Base-by-base conservation (phyloP, 2,888 invertebrate species). In the Monopis laevigella region DNA sequence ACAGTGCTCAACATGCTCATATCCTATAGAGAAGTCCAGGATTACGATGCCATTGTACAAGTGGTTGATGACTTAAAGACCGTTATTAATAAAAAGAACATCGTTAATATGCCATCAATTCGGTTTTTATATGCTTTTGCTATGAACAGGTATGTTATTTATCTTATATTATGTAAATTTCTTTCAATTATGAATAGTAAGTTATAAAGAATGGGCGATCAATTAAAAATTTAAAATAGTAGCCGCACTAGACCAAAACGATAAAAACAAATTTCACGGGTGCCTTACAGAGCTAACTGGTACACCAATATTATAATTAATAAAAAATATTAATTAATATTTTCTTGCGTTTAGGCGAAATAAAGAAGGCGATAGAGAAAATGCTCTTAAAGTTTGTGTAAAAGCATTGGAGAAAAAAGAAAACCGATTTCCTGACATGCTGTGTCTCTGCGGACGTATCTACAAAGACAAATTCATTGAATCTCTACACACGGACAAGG, bases 381-480 rank as follows among this genome's bases (percentile, higher is more conserved):
- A 91, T 57, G 98, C 98, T 0, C 73, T 99, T 21, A 85, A 88
- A 59, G 96, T 97, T 0, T 97, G 98, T 47, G 88, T 92, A 18
- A 90, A 92, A 64, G 96, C 96, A 0, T 78, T 99, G 42, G 90
- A 96, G 51, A 90, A 92, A 69, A 92, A 93, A 64, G 97, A 98
- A 62, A 96, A 96, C 62, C 89, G 91, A 52, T 96, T 97, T 56
- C 98, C 98, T 0, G 99, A 99, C 66, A 95, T 98, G 89, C 71
- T 99, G 38, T 98, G 99, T 59, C 83, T 99, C 2, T 98, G 98
- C 60, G 99, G 99, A 1, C 87, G 99, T 48, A 98, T 99, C 59
- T 98, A 98, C 67, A 95, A 95, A 70, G 95, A 95, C 69, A 96
- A 93, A 63, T 99, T 98, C 75, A 95, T 98, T 8, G 98, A 98